Evolutionary conservation across 2,888 invertebrate species (phyloP), one percentile per base, ranked within the genome.

Genomic region (Listrodromus nycthemerus): DNA sequence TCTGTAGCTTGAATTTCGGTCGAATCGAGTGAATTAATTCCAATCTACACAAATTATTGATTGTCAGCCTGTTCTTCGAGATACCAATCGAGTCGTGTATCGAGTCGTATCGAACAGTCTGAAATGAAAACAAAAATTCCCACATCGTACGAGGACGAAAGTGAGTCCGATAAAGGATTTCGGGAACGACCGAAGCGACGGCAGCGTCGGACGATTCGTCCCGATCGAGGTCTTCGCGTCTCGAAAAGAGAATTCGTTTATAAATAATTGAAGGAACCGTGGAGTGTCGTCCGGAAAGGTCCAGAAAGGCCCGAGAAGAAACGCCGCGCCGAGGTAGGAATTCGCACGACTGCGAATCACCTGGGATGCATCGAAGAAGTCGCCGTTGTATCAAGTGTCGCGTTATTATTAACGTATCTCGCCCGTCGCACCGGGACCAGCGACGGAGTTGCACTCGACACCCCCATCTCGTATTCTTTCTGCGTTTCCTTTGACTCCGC

Each of bases 71-170:
- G 70, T 81, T 78, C 70, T 50, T 75, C 61, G 52, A 71, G 50
- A 70, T 79, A 45, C 41, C 4, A 71, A 84, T 84, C 74, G 79
- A 84, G 81, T 81, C 75, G 61, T 74, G 78, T 78, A 78, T 63
- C 19, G n/a, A 16, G 70, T 45, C 48, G 27, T 21, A 78, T 84
- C 74, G 70, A 24, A 8, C 63, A 21, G 16, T 16, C 13, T 3
- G 41, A 4, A 2, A 1, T 21, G 1, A 61, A 30, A 61, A 27
- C 1, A 58, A 30, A 61, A 30, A 61, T 30, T 10, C 1, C 1
- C 6, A 65, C 37, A 41, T 8, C 2, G 37, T 19, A 10, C 3
- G 13, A 65, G 13, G 7, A 7, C 24, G 4, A 63, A 65, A 16
- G 37, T 37, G 6, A 19, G n/a, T 7, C 5, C 61, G 4, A 61